Evolutionary conservation across 35 echinoderm and acorn worm genomes (phyloP).

Genomic region (Amphiura filiformis): DNA sequence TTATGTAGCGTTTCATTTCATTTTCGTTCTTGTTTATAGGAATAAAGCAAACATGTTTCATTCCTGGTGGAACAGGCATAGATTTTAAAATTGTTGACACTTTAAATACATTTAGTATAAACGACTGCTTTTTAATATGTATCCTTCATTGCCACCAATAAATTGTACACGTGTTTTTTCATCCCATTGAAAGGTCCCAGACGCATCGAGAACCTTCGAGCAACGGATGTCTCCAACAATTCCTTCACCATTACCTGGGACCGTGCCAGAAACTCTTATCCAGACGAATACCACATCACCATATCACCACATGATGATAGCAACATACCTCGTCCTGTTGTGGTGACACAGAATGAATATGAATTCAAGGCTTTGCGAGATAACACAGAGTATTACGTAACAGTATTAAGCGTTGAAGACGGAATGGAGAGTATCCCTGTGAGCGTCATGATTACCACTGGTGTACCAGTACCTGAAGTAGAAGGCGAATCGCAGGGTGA

Average conservation of each 20-base stretch:
- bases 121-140: too few relatives aligned
- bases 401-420: not conserved
- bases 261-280: not conserved
- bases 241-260: not conserved
- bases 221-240: not conserved
- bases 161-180: too few relatives aligned
- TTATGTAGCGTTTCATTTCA: too few relatives aligned
- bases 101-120: too few relatives aligned
- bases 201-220: not conserved
- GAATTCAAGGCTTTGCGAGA: not conserved
- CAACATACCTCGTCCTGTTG: not conserved
- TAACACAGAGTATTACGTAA: not conserved
- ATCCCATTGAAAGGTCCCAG: not conserved
- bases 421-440: not conserved
- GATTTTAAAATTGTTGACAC: too few relatives aligned
- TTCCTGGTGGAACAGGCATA: too few relatives aligned
- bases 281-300: not conserved
- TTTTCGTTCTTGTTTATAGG: too few relatives aligned
- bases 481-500: too few relatives aligned
- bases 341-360: not conserved
- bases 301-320: not conserved
- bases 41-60: too few relatives aligned
- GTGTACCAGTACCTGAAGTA: not conserved
- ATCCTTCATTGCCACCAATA: too few relatives aligned
- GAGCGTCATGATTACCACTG: not conserved